Evolutionary conservation across 2,888 invertebrate species (phyloP).

Genomic region (Eupithecia abbreviata): DNA sequence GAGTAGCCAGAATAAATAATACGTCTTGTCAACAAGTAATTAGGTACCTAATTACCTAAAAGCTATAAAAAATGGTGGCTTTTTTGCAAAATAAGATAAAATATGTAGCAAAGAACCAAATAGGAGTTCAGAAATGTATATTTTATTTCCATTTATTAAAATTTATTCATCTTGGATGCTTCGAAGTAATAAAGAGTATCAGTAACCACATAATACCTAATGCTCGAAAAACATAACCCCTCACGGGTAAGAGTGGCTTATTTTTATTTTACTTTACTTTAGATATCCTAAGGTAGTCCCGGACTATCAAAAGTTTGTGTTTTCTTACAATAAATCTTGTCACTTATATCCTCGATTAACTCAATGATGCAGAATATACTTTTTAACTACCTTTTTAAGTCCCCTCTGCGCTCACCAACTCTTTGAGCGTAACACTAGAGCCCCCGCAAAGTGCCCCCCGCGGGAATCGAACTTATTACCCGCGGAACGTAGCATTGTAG

Average conservation of each 20-base stretch:
- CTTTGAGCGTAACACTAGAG: constrained; percentile 60
- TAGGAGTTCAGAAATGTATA: too few species aligned
- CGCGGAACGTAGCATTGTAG: constrained; percentile 64
- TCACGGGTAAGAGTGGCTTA: too few species aligned
- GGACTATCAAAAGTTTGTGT: not conserved
- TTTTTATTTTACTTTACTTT: too few species aligned
- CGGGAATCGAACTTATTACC: constrained; percentile 70
- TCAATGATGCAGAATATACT: not conserved
- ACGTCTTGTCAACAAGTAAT: not conserved
- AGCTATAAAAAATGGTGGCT: too few species aligned
- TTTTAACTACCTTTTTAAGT: too few species aligned
- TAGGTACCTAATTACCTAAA: too few species aligned
- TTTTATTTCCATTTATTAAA: too few species aligned
- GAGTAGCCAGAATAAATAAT: too few species aligned
- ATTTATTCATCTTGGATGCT: too few species aligned
- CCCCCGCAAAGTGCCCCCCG: constrained; percentile 66
- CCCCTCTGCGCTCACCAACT: constrained; percentile 36
- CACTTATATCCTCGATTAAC: not conserved
- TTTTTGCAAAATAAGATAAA: too few species aligned
- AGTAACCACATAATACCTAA: not conserved
- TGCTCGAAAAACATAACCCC: not conserved
- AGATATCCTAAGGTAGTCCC: not conserved
- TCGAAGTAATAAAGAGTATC: too few species aligned
- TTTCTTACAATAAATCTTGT: not conserved
- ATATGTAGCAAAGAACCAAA: too few species aligned